These are phyloP conservation scores for Hydriomena furcata DNA, from an alignment of 2,888 invertebrate genomes.

Conservation along the genomic window DNA sequence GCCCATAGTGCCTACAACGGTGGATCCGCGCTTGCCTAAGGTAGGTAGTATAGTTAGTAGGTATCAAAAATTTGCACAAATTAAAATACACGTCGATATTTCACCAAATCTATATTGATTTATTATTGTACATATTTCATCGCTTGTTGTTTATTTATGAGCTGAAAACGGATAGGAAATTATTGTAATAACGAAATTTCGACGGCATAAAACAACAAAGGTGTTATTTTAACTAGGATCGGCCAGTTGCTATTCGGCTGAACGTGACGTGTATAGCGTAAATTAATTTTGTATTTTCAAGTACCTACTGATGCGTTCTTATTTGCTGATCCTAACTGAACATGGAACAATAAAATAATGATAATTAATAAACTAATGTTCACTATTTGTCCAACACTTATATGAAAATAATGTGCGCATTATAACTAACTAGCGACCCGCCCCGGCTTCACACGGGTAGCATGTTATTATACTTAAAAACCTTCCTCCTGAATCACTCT, in stretches of 20 bases:
- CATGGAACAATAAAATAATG: too few species aligned
- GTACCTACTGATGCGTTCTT: constrained; percentile 9
- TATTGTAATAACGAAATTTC: constrained; percentile 18
- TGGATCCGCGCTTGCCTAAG: too few species aligned
- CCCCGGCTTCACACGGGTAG: too few species aligned
- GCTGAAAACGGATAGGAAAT: constrained; percentile 23
- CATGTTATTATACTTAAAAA: too few species aligned
- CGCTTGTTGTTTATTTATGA: constrained; percentile 36
- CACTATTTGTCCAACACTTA: too few species aligned
- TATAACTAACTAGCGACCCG: too few species aligned
- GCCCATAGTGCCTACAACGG: too few species aligned
- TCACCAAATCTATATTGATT: constrained; percentile 28
- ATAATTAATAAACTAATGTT: too few species aligned
- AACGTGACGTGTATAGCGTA: neutral
- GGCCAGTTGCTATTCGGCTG: neutral
- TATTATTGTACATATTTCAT: constrained; percentile 31
- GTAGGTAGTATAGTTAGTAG: too few species aligned
- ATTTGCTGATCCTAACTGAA: constrained; percentile 17
- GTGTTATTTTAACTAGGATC: constrained; percentile 7
- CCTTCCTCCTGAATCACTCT: too few species aligned
- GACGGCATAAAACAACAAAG: constrained; percentile 18
- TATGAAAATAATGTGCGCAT: too few species aligned
- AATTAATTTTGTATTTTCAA: neutral
- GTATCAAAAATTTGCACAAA: too few species aligned
- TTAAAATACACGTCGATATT: constrained; percentile 23